Base-by-base conservation (phyloP, 2,888 invertebrate species). In the Liopterus haemorrhoidalis region DNA sequence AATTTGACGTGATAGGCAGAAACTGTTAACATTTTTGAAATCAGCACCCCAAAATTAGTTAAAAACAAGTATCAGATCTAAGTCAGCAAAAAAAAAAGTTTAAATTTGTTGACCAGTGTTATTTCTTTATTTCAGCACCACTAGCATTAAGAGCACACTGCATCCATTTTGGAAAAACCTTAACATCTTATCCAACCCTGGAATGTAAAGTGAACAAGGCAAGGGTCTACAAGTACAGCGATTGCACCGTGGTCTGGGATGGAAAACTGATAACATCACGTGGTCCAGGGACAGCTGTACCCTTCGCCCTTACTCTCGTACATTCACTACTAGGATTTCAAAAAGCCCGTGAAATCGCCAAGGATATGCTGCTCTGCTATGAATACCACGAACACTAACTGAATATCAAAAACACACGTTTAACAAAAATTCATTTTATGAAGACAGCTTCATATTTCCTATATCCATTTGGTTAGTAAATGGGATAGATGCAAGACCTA, bases 171-270 rank as follows among this genome's bases (percentile, higher is more conserved):
- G 91, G 91, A 20, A 92, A 89, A 61, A 73, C 71, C 0, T 60
- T 97, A 2, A 99, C 99, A 0, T 93, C 91, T 0, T 93, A 97
- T 66, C 97, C 97, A 0, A 71, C 81, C 0, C 80, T 89, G 49
- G 86, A 89, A 61, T 78, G 79, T 5, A 73, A 85, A 59, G 68
- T 97, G 52, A 68, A 65, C 0, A 71, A 71, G 11, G 72, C 72
- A 19, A 76, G 76, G 31, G 71, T 75, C 54, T 88, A 82, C 56
- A 66, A 66, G 0, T 85, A 83, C 51, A 66, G 75, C 16, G 79
- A 83, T 0, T 72, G 74, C 50, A 72, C 78, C 2, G 84, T 84
- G 1, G 79, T 82, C 0, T 73, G 78, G 3, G 84, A 85, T 64
- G 83, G 79, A 55, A 80, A 82, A 48, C 59, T 89, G 4, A 79